A percentile compares a stretch with the other conserved stretches of the same genome.
Evolutionary conservation across 2,888 invertebrate species (phyloP).

Genomic region (Andrena bucephala): DNA sequence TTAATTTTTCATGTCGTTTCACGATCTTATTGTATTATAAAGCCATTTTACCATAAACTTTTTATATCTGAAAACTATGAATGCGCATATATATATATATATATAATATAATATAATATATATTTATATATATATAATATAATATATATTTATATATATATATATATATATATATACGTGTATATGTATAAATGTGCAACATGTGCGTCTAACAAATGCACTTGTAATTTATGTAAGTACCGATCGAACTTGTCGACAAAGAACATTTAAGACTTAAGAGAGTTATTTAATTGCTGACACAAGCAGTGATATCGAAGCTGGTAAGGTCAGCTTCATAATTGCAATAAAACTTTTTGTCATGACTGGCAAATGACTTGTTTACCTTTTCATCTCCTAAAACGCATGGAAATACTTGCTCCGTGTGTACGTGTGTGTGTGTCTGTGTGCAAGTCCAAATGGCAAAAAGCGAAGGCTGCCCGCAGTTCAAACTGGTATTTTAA

Average conservation of each 20-base stretch:
- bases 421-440: background rate
- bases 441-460: conserved; percentile 4
- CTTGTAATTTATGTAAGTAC: conserved; percentile 56
- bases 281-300: conserved; percentile 54
- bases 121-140: background rate
- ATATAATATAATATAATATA: background rate
- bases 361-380: conserved; percentile 41
- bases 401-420: conserved; percentile 33
- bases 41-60: conserved; percentile 58
- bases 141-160: background rate
- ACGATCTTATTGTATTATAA: conserved; percentile 57
- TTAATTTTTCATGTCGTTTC: conserved; percentile 54
- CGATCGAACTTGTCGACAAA: conserved; percentile 34
- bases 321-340: conserved; percentile 59
- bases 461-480: conserved; percentile 19
- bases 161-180: background rate
- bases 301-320: conserved; percentile 61
- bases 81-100: conserved; percentile 49
- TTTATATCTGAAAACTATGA: conserved; percentile 62
- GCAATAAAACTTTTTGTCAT: conserved; percentile 62
- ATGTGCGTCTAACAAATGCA: conserved; percentile 48
- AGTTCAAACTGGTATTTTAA: conserved; percentile 74
- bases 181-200: conserved; percentile 30
- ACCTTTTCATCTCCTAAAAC: conserved; percentile 45
- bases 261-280: conserved; percentile 51